Conservation (phyloP, 2,888 invertebrate genomes). For the Spisula subtruncata region DNA sequence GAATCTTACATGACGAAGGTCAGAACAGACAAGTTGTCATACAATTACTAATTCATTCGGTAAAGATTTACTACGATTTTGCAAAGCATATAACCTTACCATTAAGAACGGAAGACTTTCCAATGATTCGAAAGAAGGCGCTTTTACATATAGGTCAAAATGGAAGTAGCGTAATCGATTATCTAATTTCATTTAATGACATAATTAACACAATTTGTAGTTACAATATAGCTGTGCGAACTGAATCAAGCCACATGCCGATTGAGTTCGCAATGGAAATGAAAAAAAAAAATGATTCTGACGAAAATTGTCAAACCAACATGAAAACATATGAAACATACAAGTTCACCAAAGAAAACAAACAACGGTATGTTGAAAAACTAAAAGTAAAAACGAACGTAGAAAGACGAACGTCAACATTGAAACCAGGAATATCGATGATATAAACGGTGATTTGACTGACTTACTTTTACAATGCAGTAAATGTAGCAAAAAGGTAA, state of each 20-base stretch:
- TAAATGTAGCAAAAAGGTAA: neutral
- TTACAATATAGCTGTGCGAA: neutral
- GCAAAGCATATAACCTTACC: neutral
- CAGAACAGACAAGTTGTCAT: neutral
- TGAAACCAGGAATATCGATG: neutral
- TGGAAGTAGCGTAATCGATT: slow-evolving; percentile 38
- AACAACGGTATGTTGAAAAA: neutral
- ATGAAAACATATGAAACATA: neutral
- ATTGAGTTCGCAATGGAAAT: neutral
- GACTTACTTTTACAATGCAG: neutral
- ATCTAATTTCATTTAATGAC: neutral
- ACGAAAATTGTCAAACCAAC: neutral
- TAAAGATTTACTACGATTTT: slow-evolving; percentile 11
- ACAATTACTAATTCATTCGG: neutral
- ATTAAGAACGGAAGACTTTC: slow-evolving; percentile 18
- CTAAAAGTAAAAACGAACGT: neutral
- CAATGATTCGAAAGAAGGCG: neutral
- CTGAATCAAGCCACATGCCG: slow-evolving; percentile 18
- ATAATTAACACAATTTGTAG: neutral
- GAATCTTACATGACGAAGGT: slow-evolving; percentile 22
- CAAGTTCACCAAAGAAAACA: neutral
- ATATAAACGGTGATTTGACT: neutral
- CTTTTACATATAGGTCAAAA: slow-evolving; percentile 20
- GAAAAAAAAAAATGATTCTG: neutral
- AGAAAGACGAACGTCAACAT: neutral